These are phyloP conservation scores for Whitmania pigra DNA, from an alignment of 1,140 invertebrate genomes.

Conservation along the genomic window DNA sequence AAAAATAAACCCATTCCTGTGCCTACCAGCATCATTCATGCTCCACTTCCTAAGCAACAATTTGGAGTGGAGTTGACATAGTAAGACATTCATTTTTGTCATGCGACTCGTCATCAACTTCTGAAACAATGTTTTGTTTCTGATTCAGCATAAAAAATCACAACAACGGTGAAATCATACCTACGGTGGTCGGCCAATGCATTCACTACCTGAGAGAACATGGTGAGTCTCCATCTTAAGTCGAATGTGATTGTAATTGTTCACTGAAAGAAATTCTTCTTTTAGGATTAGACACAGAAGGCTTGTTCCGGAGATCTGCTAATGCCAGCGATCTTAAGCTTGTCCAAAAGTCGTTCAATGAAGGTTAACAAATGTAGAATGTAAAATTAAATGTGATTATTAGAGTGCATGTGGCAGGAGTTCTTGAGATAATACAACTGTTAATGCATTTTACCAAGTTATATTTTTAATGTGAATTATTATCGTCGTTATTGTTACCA, in stretches of 20 bases:
- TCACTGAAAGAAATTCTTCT: background rate
- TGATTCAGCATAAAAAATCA: conserved; percentile 65
- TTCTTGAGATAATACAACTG: background rate
- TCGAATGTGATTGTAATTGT: background rate
- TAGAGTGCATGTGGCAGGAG: background rate
- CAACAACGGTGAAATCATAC: conserved; percentile 65
- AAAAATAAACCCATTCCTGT: conserved; percentile 45
- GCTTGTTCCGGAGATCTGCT: conserved; percentile 81
- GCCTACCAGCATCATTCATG: conserved; percentile 29
- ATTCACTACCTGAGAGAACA: conserved; percentile 72
- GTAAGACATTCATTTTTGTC: conserved; percentile 36
- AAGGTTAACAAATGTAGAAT: conserved; percentile 49
- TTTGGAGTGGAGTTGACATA: conserved; percentile 83
- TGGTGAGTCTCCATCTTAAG: conserved; percentile 28
- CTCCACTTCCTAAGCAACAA: conserved; percentile 59
- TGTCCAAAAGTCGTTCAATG: conserved; percentile 69
- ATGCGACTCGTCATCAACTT: background rate
- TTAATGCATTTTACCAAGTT: background rate
- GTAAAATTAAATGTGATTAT: background rate
- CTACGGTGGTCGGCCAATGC: conserved; percentile 74
- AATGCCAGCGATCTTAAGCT: conserved; percentile 68
- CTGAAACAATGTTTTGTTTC: background rate
- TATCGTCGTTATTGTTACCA: no score
- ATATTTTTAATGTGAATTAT: background rate
- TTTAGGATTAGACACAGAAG: conserved; percentile 79